Evolutionary conservation across 2,888 invertebrate genomes (phyloP), one percentile per base, ranked within the genome.

Genomic region (Punctoribates punctum): DNA sequence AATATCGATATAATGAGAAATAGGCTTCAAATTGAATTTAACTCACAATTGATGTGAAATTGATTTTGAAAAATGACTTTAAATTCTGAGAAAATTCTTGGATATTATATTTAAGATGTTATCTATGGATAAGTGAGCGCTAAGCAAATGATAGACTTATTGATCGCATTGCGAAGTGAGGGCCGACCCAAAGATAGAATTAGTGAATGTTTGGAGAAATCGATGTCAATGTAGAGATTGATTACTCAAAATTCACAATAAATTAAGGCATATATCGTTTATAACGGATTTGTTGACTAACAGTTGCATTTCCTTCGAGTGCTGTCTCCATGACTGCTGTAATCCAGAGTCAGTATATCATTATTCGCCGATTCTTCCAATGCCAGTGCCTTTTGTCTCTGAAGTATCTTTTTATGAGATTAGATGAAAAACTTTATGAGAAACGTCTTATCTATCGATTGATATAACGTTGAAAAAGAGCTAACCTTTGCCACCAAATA

Each of bases 401-500:
- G 76, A 20, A 76, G 48, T 60, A 76, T 76, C 76, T 76, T 29
- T 46, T 57, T 13, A 13, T 13, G 27, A 34, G 73, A 73, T 51
- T 23, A 48, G 27, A 48, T 73, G 23, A 48, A 11, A 25, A 25
- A 51, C 11, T 25, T 29, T 8, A 29, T 73, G 42, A 42, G 42
- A 42, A 42, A 42, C 11, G 42, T 11, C 11, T 46, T 20, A n/a
- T 46, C 23, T 54, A 20, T 54, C 17, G 42, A 62, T 38, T 57
- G 17, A 60, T 17, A 51, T 60, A 23, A 29, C 11, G 13, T 42
- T 11, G 42, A 42, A 42, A 42, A 17, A 67, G 25, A 23, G 17
- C 79, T 81, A 80, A 96, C 96, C 89, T 94, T 92, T 85, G 90
- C 90, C 77, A 97, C 94, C 85, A 98, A 88, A 82, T 91, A 91